A percentile compares a stretch with the other conserved stretches of the same genome.
phyloP scores from a whole-genome alignment of 2,113 vertebrate genomes.

The Seriola rivoliana region DNA sequence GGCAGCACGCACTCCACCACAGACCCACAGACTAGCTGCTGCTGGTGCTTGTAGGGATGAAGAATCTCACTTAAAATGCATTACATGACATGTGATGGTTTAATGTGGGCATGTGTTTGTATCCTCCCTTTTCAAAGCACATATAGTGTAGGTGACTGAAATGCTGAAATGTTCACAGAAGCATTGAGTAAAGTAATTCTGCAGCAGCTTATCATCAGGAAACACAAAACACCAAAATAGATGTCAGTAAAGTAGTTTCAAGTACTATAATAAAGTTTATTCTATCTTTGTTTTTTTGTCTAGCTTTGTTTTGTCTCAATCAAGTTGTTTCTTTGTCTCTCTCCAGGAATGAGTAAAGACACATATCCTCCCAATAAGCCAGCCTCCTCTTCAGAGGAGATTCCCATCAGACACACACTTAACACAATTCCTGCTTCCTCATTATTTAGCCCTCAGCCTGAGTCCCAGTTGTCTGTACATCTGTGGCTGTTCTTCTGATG shows the following conservation, averaged over 20 bases:
- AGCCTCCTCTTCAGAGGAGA: background rate
- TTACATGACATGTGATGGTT: background rate
- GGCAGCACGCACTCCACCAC: background rate
- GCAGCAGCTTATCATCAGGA: background rate
- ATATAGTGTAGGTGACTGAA: background rate
- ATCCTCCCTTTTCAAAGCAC: background rate
- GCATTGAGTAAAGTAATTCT: background rate
- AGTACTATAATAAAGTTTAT: background rate
- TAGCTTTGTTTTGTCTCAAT: background rate
- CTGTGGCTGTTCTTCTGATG: constrained; percentile 37
- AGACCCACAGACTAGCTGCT: constrained; percentile 3
- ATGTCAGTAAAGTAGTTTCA: background rate
- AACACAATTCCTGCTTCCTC: constrained; percentile 9
- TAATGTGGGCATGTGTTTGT: background rate
- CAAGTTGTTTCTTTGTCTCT: background rate
- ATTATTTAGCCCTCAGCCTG: constrained; percentile 35
- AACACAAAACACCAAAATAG: background rate
- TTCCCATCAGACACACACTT: background rate
- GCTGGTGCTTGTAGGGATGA: constrained; percentile 7
- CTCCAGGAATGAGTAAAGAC: constrained; percentile 1
- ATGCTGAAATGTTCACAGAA: background rate
- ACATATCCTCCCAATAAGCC: background rate
- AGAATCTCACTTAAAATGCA: background rate
- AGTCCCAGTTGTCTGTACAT: background rate
- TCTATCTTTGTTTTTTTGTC: background rate